Percentiles rank a stretch among this genome's conserved stretches.
Evolutionary conservation across 2,888 invertebrate genomes (phyloP).

Genomic region (Rhodophaea formosa): DNA sequence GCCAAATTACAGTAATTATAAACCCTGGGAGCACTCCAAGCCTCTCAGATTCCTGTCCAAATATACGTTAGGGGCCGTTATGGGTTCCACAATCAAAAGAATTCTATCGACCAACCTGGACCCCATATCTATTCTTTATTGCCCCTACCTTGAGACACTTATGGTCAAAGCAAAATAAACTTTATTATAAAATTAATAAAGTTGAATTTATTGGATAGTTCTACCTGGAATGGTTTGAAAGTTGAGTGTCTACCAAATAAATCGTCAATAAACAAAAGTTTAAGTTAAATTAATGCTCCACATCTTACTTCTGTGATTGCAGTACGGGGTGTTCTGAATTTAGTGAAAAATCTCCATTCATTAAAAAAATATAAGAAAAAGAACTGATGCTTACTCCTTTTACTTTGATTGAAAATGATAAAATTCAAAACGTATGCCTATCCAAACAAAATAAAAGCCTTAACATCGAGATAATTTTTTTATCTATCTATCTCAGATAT

Average conservation of each 20-base stretch:
- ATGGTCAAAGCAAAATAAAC: constrained; percentile 29
- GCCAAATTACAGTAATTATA: constrained; percentile 78
- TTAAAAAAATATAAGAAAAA: background rate
- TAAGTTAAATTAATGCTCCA: constrained; percentile 69
- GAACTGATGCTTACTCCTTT: background rate
- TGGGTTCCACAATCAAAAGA: constrained; percentile 69
- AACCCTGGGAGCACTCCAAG: constrained; percentile 72
- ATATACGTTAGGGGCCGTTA: constrained; percentile 80
- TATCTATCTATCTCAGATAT: too few relatives aligned
- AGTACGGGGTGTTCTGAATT: constrained; percentile 45
- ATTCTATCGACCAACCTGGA: constrained; percentile 66
- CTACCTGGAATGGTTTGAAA: constrained; percentile 36
- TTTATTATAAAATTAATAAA: constrained; percentile 24
- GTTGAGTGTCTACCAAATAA: constrained; percentile 73
- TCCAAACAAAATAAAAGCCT: too few relatives aligned
- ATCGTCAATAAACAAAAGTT: constrained; percentile 78
- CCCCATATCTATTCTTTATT: constrained; percentile 78
- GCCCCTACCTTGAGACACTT: constrained; percentile 51
- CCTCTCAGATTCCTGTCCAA: constrained; percentile 79
- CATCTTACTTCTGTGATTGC: constrained; percentile 45
- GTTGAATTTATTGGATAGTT: constrained; percentile 28
- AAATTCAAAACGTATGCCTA: too few relatives aligned
- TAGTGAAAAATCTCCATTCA: background rate
- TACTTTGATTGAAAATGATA: too few relatives aligned
- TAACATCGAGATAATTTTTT: too few relatives aligned